Evolutionary conservation across 2,113 vertebrate species (phyloP).

Genomic region (Charina bottae): DNA sequence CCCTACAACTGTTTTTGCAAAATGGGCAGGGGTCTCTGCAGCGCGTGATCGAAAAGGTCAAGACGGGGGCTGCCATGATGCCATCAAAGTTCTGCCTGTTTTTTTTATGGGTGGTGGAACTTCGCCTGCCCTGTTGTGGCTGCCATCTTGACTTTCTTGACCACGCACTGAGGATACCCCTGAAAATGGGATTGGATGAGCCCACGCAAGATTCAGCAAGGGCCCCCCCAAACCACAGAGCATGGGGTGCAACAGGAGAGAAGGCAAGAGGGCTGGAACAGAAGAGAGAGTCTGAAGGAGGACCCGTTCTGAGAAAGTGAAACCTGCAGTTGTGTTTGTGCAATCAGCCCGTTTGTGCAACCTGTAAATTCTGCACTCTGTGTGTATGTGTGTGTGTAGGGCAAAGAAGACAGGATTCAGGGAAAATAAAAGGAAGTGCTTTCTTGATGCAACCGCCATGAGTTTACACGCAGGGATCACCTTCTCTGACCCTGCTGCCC

Average conservation of each 20-base stretch:
- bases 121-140: accelerated
- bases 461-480: not conserved
- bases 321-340: not conserved
- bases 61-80: not conserved
- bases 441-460: not conserved
- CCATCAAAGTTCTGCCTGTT: not conserved
- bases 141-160: not conserved
- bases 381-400: not conserved
- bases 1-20: not conserved
- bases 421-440: not conserved
- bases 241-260: not conserved
- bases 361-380: not conserved
- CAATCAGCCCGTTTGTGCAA: not conserved
- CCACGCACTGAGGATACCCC: not conserved
- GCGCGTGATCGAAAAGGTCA: not conserved
- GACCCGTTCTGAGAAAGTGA: too few relatives aligned
- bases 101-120: not conserved
- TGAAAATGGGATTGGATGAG: not conserved
- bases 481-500: not conserved
- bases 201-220: not conserved
- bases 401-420: not conserved
- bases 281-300: too few relatives aligned
- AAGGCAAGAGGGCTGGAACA: too few relatives aligned
- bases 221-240: not conserved
- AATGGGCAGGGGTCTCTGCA: not conserved